Conservation (phyloP, 2,113 vertebrate genomes). For the Eulacestoma nigropectus region DNA sequence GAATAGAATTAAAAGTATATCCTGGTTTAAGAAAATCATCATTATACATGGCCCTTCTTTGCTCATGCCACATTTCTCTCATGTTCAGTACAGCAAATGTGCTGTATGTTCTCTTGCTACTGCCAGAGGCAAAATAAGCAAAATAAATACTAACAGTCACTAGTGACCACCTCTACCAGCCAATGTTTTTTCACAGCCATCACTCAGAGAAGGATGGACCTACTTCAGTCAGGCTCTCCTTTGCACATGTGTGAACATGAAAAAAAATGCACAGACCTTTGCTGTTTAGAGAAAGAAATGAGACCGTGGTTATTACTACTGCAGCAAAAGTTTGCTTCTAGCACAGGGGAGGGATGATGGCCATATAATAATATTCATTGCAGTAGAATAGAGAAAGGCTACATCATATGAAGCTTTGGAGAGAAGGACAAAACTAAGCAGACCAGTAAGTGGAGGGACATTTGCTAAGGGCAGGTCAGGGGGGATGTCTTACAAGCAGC, state of each 20-base stretch:
- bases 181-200: neutral
- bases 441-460: neutral
- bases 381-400: neutral
- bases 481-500: neutral
- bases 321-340: neutral
- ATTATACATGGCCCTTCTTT: neutral
- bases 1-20: neutral
- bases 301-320: neutral
- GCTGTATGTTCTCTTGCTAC: neutral
- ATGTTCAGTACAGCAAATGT: accelerated
- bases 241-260: neutral
- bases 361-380: neutral
- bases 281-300: neutral
- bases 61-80: neutral
- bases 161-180: neutral
- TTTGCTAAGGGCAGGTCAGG: neutral
- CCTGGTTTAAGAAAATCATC: neutral
- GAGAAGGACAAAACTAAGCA: neutral
- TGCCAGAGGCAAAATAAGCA: neutral
- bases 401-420: neutral
- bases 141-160: neutral
- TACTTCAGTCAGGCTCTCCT: neutral
- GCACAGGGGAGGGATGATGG: neutral
- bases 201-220: neutral
- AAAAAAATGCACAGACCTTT: neutral